Evolutionary conservation across 2,113 vertebrate genomes (phyloP).

Genomic region (Hippocampus abdominalis): DNA sequence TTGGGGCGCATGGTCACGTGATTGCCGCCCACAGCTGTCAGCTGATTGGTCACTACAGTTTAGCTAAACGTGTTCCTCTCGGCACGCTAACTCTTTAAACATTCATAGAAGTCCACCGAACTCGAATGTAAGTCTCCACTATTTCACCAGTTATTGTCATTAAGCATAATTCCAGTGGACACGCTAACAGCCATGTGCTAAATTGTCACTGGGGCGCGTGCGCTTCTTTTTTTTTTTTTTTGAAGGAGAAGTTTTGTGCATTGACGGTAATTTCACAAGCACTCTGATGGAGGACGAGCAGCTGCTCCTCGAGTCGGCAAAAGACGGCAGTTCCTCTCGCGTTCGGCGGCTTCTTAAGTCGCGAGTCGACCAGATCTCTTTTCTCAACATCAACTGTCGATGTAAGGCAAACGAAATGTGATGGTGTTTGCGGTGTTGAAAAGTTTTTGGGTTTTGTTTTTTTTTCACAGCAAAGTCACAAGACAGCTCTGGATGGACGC

Average conservation of each 20-base stretch:
- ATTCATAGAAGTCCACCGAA: background rate
- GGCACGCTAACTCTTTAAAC: background rate
- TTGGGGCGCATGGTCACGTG: conserved; percentile 33
- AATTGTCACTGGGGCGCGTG: background rate
- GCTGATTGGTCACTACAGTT: conserved; percentile 41
- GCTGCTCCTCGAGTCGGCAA: conserved; percentile 77
- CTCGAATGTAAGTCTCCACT: background rate
- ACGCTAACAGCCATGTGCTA: background rate
- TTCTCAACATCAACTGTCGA: conserved; percentile 82
- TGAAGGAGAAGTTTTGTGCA: background rate
- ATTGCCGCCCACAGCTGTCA: conserved; percentile 21
- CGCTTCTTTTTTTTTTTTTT: background rate
- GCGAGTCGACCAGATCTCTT: conserved; percentile 53
- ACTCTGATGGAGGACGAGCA: conserved; percentile 67
- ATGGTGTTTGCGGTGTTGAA: too few relatives aligned
- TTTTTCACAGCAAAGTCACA: conserved; percentile 75
- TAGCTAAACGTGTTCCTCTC: background rate
- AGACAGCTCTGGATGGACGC: conserved; percentile 82
- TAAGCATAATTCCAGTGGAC: background rate
- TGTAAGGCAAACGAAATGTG: conserved; percentile 59
- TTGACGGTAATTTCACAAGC: background rate
- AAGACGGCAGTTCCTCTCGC: conserved; percentile 75
- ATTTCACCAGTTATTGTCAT: background rate
- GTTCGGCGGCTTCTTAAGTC: conserved; percentile 72
- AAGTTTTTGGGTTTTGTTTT: conserved; percentile 37